Base-by-base conservation (phyloP, 53 echinoderm and acorn worm species). In the Paracentrotus lividus region DNA sequence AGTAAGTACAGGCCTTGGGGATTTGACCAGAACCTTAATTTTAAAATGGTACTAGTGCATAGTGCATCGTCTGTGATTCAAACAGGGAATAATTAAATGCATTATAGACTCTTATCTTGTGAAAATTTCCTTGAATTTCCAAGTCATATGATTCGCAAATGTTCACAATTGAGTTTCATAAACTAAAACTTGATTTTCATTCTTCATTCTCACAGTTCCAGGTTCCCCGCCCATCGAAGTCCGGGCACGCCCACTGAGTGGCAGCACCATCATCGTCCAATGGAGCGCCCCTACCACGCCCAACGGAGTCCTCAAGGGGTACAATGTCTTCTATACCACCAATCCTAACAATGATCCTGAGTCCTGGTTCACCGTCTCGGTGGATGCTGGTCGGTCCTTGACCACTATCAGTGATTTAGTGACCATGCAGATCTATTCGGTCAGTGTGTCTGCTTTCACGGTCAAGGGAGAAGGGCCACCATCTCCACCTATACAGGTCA, bases 251-350 rank as follows among this genome's bases (percentile, higher is more conserved):
- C 97, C 97, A 20, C 91, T 99, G 20, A 99, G 99, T 53, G 93
- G 97, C 85, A 99, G 97, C 85, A 97, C 99, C 59, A 99, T 99
- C 77, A 85, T 99, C 42, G 96, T 99, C 72, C 96, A 96, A 81
- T 99, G 99, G 99, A 95, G 93, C 21, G 85, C 93, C 16, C 99
- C 99, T 7, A 94, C 94, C 44, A 78, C 52, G 23, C 99, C 99
- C 38, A 99, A 99, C 72, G 99, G 99, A 1, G 91, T 93, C 18
- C 95, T 99, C 72, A 94, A 94, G 45, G 97, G 94, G 20, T 99
- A 99, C 93, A 92, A 94, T 14, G 96, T 99, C 67, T 99, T 96
- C 95, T 99, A 99, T 93, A 97, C 96, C 89, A 94, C 92, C 36
- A 95, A 90, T 34, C 97, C 99, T 77, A 93, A 66, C 85, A 92